These are phyloP conservation scores for Neopelma chrysocephalum DNA, from an alignment of 2,797 vertebrate genomes.

Conservation along the genomic window DNA sequence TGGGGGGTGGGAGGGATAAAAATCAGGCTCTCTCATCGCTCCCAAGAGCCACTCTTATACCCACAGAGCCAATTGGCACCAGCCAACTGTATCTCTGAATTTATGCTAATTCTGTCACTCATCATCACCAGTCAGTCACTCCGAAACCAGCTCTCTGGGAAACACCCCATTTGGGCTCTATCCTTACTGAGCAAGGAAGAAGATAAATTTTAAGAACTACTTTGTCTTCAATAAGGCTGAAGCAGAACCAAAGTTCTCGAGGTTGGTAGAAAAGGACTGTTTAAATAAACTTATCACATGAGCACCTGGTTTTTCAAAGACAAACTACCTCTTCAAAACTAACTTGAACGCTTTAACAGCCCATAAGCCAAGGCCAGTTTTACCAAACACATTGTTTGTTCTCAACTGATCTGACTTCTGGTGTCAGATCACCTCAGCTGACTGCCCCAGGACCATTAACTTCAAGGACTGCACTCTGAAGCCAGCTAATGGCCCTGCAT, in stretches of 20 bases:
- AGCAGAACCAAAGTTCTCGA: neutral
- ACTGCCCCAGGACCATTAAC: neutral
- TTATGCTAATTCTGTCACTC: constrained; percentile 59
- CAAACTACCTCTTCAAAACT: neutral
- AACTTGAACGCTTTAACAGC: neutral
- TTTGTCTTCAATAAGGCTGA: neutral
- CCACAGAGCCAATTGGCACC: constrained; percentile 33
- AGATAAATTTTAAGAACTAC: neutral
- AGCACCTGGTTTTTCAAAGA: neutral
- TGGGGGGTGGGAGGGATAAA: constrained; percentile 10
- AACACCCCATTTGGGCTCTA: constrained; percentile 30
- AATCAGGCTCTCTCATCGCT: constrained; percentile 41
- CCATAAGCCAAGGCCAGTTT: neutral
- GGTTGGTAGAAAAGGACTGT: neutral
- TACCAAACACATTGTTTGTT: neutral
- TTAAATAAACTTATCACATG: neutral
- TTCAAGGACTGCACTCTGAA: neutral
- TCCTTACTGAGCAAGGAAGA: neutral
- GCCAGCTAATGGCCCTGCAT: neutral
- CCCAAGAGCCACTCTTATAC: neutral
- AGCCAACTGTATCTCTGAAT: constrained; percentile 25
- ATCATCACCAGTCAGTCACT: constrained; percentile 29
- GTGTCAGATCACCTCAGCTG: neutral
- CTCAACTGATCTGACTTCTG: neutral
- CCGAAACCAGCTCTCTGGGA: constrained; percentile 37